phyloP scores from a whole-genome alignment of 2,113 vertebrate species.

The Mastomys coucha region DNA sequence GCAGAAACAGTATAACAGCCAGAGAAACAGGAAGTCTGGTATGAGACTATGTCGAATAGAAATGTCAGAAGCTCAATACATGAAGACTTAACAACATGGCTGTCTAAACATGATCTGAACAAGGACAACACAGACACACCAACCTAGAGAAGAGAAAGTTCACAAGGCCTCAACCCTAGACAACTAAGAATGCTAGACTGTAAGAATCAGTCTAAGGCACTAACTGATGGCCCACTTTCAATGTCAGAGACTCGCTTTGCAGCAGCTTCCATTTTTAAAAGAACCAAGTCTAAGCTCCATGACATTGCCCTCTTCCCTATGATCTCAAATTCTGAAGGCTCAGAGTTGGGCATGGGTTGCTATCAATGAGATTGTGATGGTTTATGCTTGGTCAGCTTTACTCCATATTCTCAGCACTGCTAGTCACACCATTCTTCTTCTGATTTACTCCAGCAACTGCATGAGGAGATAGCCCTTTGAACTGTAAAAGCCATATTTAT shows the following conservation, averaged over 20 bases:
- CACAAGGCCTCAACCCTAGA: neutral
- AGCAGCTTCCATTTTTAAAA: neutral
- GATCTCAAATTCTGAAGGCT: neutral
- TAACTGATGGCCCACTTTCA: neutral
- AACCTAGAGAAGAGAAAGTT: neutral
- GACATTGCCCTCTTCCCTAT: too few species aligned
- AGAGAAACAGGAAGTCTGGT: neutral
- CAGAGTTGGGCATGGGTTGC: neutral
- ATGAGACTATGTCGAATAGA: neutral
- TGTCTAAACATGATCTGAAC: neutral
- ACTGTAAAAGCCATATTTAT: neutral
- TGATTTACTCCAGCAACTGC: neutral
- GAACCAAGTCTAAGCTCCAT: neutral
- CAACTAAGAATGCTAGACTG: neutral
- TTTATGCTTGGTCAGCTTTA: neutral
- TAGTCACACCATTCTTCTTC: neutral
- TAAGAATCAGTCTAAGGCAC: neutral
- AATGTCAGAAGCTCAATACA: neutral
- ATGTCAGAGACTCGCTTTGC: neutral
- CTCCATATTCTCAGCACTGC: too few species aligned
- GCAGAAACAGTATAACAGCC: neutral
- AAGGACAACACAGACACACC: neutral
- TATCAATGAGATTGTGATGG: too few species aligned
- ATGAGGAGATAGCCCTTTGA: neutral
- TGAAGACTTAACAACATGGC: neutral